A percentile compares a stretch with the other conserved stretches of the same genome.
Evolutionary conservation across 2,797 vertebrate genomes (phyloP).

Genomic region (Thaleichthys pacificus): DNA sequence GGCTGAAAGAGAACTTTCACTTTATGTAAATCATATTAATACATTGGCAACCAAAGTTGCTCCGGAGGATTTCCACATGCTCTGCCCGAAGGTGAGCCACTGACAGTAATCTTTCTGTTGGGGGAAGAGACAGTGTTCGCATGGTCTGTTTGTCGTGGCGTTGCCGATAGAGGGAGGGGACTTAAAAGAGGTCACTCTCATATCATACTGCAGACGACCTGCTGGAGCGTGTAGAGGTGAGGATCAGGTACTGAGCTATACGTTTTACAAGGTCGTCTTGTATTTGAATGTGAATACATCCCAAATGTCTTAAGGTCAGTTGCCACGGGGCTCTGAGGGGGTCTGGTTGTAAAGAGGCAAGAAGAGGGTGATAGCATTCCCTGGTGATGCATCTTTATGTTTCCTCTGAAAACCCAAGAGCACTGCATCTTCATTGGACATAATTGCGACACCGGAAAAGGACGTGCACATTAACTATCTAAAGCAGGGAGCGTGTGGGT

Average conservation of each 20-base stretch:
- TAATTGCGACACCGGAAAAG: too few species aligned
- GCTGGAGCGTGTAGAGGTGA: conserved; percentile 21
- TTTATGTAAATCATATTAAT: conserved; percentile 85
- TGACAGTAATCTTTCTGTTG: conserved; percentile 68
- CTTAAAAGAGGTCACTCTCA: conserved; percentile 48
- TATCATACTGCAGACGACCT: conserved; percentile 23
- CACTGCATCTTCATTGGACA: too few species aligned
- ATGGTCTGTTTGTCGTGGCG: neutral
- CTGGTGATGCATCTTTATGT: too few species aligned
- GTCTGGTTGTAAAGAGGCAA: too few species aligned
- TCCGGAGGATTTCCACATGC: conserved; percentile 66
- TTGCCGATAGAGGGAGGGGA: conserved; percentile 15
- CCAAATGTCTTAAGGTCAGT: too few species aligned
- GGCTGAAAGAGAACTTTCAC: conserved; percentile 64
- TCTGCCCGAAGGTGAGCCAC: conserved; percentile 64
- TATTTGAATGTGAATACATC: too few species aligned
- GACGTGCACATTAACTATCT: too few species aligned
- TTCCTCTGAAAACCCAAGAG: too few species aligned
- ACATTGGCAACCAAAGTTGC: conserved; percentile 66
- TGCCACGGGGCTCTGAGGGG: too few species aligned
- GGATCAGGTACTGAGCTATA: neutral
- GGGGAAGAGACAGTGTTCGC: conserved; percentile 14
- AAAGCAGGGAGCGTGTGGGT: too few species aligned
- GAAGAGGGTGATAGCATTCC: too few species aligned
- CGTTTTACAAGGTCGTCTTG: too few species aligned